phyloP scores from a whole-genome alignment of 2,797 vertebrate species.

The Malacoctenus gilli region DNA sequence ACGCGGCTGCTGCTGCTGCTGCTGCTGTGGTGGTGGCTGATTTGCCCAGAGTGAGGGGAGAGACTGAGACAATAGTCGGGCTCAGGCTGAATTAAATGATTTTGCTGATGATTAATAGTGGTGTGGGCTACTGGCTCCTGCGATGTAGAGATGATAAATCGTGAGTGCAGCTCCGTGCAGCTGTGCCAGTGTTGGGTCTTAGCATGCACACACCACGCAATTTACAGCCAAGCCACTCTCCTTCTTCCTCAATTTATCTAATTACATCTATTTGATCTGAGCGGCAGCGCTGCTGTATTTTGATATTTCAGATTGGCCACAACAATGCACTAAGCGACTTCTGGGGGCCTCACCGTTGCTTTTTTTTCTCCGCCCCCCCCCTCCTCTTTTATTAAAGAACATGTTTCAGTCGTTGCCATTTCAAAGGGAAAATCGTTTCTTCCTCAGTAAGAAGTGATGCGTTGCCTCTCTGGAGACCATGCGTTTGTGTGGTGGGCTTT shows the following conservation, averaged over 20 bases:
- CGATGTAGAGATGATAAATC: constrained; percentile 83
- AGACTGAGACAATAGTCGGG: constrained; percentile 79
- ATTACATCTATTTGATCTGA: constrained; percentile 77
- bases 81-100: constrained; percentile 81
- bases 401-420: constrained; percentile 40
- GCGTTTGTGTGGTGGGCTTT: constrained; percentile 32
- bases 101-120: constrained; percentile 84
- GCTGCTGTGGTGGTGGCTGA: constrained; percentile 70
- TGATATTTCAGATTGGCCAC: constrained; percentile 66
- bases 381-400: constrained; percentile 42
- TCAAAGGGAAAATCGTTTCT: constrained; percentile 39
- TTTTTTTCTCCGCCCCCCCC: background rate
- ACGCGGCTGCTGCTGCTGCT: constrained; percentile 50
- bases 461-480: constrained; percentile 20
- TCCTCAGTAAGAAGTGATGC: constrained; percentile 25
- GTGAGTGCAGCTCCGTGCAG: constrained; percentile 77
- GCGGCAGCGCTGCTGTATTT: constrained; percentile 55
- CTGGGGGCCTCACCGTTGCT: constrained; percentile 36
- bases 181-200: constrained; percentile 80
- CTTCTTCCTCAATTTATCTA: constrained; percentile 78
- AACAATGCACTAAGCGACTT: constrained; percentile 42
- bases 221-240: constrained; percentile 75
- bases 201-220: constrained; percentile 75
- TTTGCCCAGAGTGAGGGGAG: constrained; percentile 69
- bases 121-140: constrained; percentile 78